phyloP scores from a whole-genome alignment of 1,140 invertebrate species.

The Sycophila sp. region DNA sequence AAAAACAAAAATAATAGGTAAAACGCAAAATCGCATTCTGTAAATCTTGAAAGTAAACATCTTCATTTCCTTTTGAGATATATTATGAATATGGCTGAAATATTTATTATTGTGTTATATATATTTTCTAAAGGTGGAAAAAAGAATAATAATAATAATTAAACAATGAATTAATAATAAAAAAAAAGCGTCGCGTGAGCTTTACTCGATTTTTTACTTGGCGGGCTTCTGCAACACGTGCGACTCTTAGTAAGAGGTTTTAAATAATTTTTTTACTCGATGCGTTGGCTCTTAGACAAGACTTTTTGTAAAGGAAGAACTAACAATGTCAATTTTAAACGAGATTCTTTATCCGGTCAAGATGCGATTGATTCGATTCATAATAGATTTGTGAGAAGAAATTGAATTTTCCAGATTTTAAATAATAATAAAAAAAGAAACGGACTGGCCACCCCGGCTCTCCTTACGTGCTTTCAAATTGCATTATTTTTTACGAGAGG shows the following conservation, averaged over 20 bases:
- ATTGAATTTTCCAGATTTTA: slow-evolving; percentile 32
- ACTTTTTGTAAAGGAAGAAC: slow-evolving; percentile 19
- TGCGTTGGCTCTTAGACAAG: slow-evolving; percentile 16
- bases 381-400: slow-evolving; percentile 17
- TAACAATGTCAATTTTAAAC: slow-evolving; percentile 24
- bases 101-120: slow-evolving; percentile 17
- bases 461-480: slow-evolving; percentile 36
- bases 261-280: slow-evolving; percentile 30
- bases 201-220: slow-evolving; percentile 30
- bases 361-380: slow-evolving; percentile 15
- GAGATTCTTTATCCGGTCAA: background rate
- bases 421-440: background rate
- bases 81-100: slow-evolving; percentile 17
- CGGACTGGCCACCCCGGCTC: background rate
- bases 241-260: slow-evolving; percentile 28
- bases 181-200: slow-evolving; percentile 18
- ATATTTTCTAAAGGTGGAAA: slow-evolving; percentile 18
- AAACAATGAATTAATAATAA: slow-evolving; percentile 13
- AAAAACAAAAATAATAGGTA: slow-evolving; percentile 12
- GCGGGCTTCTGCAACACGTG: slow-evolving; percentile 9
- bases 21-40: slow-evolving; percentile 20
- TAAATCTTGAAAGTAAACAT: slow-evolving; percentile 38
- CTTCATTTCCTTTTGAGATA: slow-evolving; percentile 31
- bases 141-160: slow-evolving; percentile 8
- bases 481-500: slow-evolving; percentile 42